Base-by-base conservation (phyloP, 2,797 vertebrate genomes). In the Esox lucius region DNA sequence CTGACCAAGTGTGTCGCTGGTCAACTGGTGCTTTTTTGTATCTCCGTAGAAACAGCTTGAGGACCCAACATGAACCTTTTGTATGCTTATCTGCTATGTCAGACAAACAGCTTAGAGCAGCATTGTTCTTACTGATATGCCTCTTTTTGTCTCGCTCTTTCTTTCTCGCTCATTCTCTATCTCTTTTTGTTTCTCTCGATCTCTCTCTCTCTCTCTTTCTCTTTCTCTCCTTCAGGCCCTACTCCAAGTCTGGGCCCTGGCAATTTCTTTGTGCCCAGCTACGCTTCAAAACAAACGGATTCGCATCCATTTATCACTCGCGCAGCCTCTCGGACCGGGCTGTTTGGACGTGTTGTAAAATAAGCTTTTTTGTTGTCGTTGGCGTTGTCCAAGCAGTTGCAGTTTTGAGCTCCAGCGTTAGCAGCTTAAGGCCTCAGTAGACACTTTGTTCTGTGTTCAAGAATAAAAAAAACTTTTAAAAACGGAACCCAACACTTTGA, bases 41-140 rank as follows among this genome's bases (percentile, higher is more conserved):
- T 70, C 69, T 33, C 67, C n/a, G 39, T 59, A 42, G 33, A 69
- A 75, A 69, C 73, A 75, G 74, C 74, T 75, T 75, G 74, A 75
- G 67, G 74, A 70, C 67, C 66, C 67, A 46, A 24, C 26, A 24
- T 17, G 68, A 75, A 64, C 73, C 51, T 4, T 39, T 28, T 75
- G 73, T 66, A 22, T 53, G 61, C 74, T 75, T 70, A 75, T 75
- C 74, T 61, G 16, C 24, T 56, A 24, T 24, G 56, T 61, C 56
- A 69, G 53, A 69, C 67, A 33, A 70, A 59, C 73, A 75, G 73
- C 66, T 75, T 75, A 68, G 74, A 70, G 67, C 51, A 39, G 74
- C 74, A 84, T 65, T 65, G 64, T 65, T 65, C 64, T 65, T 9
- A 31, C 64, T 16, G 31, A 33, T 33, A 65, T 31, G 28, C 31